phyloP scores from a whole-genome alignment of 2,113 vertebrate species.

The Pogona vitticeps region DNA sequence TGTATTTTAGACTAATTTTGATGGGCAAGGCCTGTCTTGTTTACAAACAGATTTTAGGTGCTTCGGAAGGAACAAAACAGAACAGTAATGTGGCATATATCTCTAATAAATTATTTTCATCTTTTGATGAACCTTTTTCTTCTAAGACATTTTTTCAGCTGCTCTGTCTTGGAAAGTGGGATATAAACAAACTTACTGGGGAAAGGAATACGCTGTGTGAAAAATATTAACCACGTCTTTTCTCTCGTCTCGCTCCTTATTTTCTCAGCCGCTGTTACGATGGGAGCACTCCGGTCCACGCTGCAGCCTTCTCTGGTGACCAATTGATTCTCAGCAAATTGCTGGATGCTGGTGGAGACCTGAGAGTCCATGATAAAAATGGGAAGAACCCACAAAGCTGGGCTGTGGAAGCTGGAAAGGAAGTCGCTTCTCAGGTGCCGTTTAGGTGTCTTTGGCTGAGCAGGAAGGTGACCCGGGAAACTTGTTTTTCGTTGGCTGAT shows the following conservation, averaged over 20 bases:
- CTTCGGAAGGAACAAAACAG: too few relatives aligned
- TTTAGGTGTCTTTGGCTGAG: background rate
- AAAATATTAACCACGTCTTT: too few relatives aligned
- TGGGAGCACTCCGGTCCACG: conserved; percentile 86
- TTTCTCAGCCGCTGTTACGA: conserved; percentile 82
- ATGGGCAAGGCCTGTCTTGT: background rate
- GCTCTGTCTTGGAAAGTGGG: too few relatives aligned
- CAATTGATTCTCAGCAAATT: conserved; percentile 81
- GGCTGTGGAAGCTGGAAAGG: conserved; percentile 79
- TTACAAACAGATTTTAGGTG: background rate
- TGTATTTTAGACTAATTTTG: background rate
- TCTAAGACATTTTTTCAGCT: too few relatives aligned
- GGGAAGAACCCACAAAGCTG: conserved; percentile 79
- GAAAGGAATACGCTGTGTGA: background rate
- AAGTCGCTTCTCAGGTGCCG: conserved; percentile 75
- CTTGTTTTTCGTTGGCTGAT: background rate
- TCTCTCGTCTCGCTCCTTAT: background rate
- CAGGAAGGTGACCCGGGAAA: background rate
- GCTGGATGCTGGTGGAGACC: conserved; percentile 85
- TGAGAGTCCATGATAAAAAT: conserved; percentile 79
- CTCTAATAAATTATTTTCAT: too few relatives aligned
- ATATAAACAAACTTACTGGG: background rate
- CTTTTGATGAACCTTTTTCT: too few relatives aligned
- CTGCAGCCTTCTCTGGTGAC: conserved; percentile 85
- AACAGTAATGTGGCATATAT: background rate